Evolutionary conservation across 2,888 invertebrate genomes (phyloP), one percentile per base, ranked within the genome.

Genomic region (Pheosia gnoma): DNA sequence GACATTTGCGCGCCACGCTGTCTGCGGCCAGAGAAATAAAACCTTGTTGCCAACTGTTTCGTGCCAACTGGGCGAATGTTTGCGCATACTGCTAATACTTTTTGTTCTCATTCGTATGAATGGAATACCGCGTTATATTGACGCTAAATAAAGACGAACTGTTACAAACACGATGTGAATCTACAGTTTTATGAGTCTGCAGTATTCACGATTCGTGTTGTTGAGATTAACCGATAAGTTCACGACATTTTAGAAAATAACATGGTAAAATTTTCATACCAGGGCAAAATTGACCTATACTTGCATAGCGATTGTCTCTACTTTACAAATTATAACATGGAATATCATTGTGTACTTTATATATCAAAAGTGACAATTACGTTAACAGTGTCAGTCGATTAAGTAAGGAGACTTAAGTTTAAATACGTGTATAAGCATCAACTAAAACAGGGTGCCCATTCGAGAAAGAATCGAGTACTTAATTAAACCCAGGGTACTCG

Each of bases 1-100:
- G 89, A 85, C 83, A 87, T 88, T 88, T 84, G 77, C 83, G 87
- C 91, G 91, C 91, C 92, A 86, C 77, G 87, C 91, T 80, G 92
- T 92, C 92, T 92, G 86, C 75, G 70, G 72, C 61, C 65, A 67
- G 64, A 61, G 74, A 78, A 80, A 78, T 79, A 80, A 80, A 78
- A 75, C 66, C 66, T 58, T 64, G 76, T 79, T 87, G 85, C 86
- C 86, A 87, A 85, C 77, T 81, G 72, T 63, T 72, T 67, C 65
- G 71, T 76, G 83, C 78, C 80, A 83, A 79, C 69, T 73, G 60
- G 63, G 57, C 61, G 65, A 58, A 66, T 71, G 63, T 59, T 71
- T 68, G 61, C 62, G 63, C 59, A 66, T 37, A 11, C 13, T 56
- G 56, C 13, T 41, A 25, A 25, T 25, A 25, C 25, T 56, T 41